Conservation (phyloP, 2,888 invertebrate species). For the Cecidostiba fungosa region DNA sequence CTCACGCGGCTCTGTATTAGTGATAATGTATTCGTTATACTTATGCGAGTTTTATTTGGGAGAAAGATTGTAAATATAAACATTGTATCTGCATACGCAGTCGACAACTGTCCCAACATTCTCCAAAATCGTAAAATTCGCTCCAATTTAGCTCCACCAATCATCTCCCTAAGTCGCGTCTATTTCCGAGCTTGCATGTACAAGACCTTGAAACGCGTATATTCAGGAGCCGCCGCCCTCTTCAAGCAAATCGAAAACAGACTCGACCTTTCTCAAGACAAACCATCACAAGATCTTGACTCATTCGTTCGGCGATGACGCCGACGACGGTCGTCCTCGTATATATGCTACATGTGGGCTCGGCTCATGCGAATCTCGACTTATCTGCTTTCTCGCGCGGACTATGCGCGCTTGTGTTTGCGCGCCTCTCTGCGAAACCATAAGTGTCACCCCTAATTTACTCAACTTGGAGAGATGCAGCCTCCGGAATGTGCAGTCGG, state of each 20-base stretch:
- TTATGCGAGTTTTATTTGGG: not conserved
- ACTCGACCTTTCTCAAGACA: conserved; percentile 45
- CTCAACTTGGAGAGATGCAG: not conserved
- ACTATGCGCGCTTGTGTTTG: not conserved
- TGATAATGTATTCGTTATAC: conserved; percentile 31
- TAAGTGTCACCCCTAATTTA: conserved; percentile 30
- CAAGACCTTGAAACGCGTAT: conserved; percentile 32
- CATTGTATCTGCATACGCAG: not conserved
- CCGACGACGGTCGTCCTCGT: not conserved
- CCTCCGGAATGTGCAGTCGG: not conserved
- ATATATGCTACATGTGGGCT: not conserved
- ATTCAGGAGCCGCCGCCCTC: not conserved
- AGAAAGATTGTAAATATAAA: not conserved
- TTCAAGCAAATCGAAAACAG: conserved; percentile 25
- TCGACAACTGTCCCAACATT: not conserved
- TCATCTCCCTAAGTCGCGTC: not conserved
- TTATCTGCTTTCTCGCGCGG: conserved; percentile 6
- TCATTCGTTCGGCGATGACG: conserved; percentile 2
- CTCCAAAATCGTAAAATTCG: not conserved
- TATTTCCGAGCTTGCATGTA: not conserved
- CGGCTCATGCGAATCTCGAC: conserved; percentile 18
- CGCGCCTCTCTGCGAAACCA: conserved; percentile 1
- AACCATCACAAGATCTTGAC: conserved; percentile 34
- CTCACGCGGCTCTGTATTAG: not conserved
- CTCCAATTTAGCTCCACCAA: not conserved